A percentile compares a stretch with the other conserved stretches of the same genome.
Conservation (phyloP, 2,797 vertebrate genomes). For the Spinibarbus caldwelli region DNA sequence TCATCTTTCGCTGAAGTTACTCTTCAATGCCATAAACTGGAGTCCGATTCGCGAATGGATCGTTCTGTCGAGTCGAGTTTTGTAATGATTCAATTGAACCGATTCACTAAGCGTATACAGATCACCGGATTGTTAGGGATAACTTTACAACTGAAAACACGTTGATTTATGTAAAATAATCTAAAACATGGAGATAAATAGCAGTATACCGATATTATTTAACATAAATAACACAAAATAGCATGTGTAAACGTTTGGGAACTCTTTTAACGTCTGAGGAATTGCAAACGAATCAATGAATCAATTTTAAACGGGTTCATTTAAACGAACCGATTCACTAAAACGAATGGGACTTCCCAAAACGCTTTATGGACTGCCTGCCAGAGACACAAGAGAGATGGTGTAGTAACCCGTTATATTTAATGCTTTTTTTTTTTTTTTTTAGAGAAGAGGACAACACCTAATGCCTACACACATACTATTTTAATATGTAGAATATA, state of each 20-base stretch:
- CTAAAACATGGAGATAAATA: background rate
- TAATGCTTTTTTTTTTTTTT: constrained; percentile 4
- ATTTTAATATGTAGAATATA: background rate
- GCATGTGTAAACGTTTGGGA: background rate
- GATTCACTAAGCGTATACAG: background rate
- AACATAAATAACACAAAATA: background rate
- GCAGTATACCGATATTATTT: no score
- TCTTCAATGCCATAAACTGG: background rate
- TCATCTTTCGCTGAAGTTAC: constrained; percentile 3
- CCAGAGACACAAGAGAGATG: background rate
- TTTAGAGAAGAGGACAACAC: background rate
- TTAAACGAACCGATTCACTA: background rate
- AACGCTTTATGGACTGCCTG: background rate
- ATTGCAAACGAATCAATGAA: background rate
- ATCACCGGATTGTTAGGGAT: background rate
- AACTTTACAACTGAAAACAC: background rate
- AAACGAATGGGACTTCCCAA: constrained; percentile 19
- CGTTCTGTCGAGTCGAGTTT: background rate
- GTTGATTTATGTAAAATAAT: background rate
- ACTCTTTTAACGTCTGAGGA: background rate
- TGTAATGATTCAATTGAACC: background rate
- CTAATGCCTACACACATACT: background rate
- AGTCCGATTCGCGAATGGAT: constrained; percentile 15
- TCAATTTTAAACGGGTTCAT: background rate
- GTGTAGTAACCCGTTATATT: background rate